These are phyloP conservation scores for Doris montereyensis DNA, from an alignment of 2,888 invertebrate species.

Conservation along the genomic window DNA sequence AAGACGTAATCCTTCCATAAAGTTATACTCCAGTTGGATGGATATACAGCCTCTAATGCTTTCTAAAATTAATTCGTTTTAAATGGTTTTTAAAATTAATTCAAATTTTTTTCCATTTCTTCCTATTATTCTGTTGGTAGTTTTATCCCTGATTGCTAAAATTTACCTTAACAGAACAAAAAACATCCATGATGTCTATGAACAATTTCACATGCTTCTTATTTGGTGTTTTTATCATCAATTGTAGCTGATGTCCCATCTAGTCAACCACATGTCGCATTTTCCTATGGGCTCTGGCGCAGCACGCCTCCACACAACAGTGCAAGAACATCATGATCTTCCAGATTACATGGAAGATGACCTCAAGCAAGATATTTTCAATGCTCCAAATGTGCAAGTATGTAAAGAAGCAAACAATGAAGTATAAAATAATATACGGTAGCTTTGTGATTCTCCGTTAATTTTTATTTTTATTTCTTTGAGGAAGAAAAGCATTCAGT, in stretches of 20 bases:
- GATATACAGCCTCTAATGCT: too few relatives aligned
- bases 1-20: too few relatives aligned
- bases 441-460: neutral
- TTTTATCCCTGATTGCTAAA: neutral
- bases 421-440: neutral
- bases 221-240: too few relatives aligned
- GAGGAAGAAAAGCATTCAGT: neutral
- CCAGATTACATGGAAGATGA: constrained; percentile 74
- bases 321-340: constrained; percentile 91
- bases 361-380: constrained; percentile 85
- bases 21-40: too few relatives aligned
- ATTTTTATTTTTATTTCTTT: neutral
- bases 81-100: too few relatives aligned
- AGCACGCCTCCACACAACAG: constrained; percentile 88
- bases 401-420: neutral
- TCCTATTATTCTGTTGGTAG: too few relatives aligned
- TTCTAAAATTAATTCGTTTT: too few relatives aligned
- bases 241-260: constrained; percentile 84
- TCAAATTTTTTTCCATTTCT: too few relatives aligned
- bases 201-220: neutral
- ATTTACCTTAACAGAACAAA: neutral
- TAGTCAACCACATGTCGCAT: constrained; percentile 93
- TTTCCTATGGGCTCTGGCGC: constrained; percentile 91
- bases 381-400: constrained; percentile 86
- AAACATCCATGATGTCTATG: neutral